Evolutionary conservation across 2,797 vertebrate genomes (phyloP), one percentile per base, ranked within the genome.

Genomic region (Onychomys leucogaster): DNA sequence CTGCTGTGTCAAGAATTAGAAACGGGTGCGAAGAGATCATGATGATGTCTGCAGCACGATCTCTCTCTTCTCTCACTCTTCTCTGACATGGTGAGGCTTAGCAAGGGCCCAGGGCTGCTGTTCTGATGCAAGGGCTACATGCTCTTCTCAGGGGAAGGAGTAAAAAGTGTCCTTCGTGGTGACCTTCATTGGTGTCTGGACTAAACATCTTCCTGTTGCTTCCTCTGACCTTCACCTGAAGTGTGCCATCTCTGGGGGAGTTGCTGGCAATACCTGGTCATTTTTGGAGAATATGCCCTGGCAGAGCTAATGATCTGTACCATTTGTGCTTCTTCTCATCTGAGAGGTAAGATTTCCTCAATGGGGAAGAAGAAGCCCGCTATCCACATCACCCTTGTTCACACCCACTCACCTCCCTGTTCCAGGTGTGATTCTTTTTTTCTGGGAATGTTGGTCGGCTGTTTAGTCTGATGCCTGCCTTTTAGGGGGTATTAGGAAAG

Each of bases 321-420:
- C 49, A 19, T 76, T 41, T 34, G 37, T 19, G 46, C 49, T 87
- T 77, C 32, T 82, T 55, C 17, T 61, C 11, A 0, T 67, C 27
- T 12, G 59, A 73, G 75, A 81, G 67, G n/a, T 41, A 37, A 76
- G 80, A 41, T 16, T 27, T 41, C 67, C 59, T 59, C 69, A 34
- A 19, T 9, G 17, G 21, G n/a, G 49, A 78, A 34, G 23, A 55
- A 69, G 43, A 63, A 29, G 25, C 13, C 23, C 49, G 2, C 19
- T 49, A 4, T 43, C 14, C 43, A 6, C 59, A 14, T 1, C 1
- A 41, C 13, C 25, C 12, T 16, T 12, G 1, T 8, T 34, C 37
- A 29, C 14, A 16, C 21, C 32, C 14, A 73, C 5, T 2, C 32
- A 34, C 21, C 46, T 19, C 12, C 63, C 43, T 41, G 4, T 8